These are phyloP conservation scores for Zaprionus africanus DNA, from an alignment of 1,140 invertebrate genomes.

Conservation along the genomic window DNA sequence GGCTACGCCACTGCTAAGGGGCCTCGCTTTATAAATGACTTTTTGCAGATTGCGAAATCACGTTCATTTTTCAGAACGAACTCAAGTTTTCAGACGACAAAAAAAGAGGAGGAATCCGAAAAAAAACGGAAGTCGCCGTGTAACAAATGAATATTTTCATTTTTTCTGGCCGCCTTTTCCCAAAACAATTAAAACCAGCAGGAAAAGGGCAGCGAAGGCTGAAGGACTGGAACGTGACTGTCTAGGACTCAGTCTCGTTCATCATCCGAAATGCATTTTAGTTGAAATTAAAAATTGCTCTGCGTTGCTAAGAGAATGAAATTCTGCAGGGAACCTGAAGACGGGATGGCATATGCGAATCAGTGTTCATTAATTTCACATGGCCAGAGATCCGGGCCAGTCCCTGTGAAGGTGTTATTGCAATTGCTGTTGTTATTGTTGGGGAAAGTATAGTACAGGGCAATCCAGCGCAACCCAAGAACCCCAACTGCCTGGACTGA, in stretches of 20 bases:
- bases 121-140: slow-evolving; percentile 4
- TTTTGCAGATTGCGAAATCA: slow-evolving; percentile 31
- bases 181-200: slow-evolving; percentile 74
- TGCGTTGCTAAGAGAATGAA: not conserved
- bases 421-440: not conserved
- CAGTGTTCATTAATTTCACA: slow-evolving; percentile 78
- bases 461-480: not conserved
- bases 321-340: not conserved
- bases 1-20: not conserved
- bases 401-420: slow-evolving; percentile 11
- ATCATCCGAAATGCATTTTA: slow-evolving; percentile 77
- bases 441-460: not conserved
- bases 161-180: slow-evolving; percentile 60
- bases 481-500: slow-evolving; percentile 1
- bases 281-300: slow-evolving; percentile 67
- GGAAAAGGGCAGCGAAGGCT: not conserved
- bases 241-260: slow-evolving; percentile 50
- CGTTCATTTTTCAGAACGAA: slow-evolving; percentile 61
- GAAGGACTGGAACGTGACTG: not conserved
- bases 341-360: slow-evolving; percentile 27
- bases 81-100: slow-evolving; percentile 10
- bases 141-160: slow-evolving; percentile 71
- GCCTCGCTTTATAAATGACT: slow-evolving; percentile 49
- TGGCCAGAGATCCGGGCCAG: slow-evolving; percentile 32
- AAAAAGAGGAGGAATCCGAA: not conserved